Evolutionary conservation across 1,140 invertebrate species (phyloP), one percentile per base, ranked within the genome.

Genomic region (Drosophila varians): DNA sequence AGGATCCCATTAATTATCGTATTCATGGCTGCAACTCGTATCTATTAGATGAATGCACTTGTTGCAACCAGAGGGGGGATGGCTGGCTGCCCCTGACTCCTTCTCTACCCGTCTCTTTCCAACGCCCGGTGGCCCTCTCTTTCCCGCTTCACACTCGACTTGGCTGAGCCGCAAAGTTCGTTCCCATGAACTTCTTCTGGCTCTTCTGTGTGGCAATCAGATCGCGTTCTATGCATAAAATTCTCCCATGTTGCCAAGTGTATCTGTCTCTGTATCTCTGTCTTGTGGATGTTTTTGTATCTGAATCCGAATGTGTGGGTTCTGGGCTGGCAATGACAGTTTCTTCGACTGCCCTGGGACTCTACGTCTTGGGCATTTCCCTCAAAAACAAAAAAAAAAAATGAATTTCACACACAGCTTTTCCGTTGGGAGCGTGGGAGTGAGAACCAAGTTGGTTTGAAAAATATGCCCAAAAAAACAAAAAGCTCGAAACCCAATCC

Each of bases 371-470:
- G 19, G 21, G 42, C 60, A 76, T 73, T 73, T 58, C 64, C 61
- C 66, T 68, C 45, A 18, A 36, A 11, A 34, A n/a, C n/a, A 43
- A 56, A 45, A 57, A 55, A 49, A 54, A 48, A 31, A 31, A 11
- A 2, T 4, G 16, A 47, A 45, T 31, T 76, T 80, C 79, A 49
- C 78, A 78, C 75, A 78, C 75, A 77, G 78, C 78, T 82, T 78
- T 86, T 78, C 83, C 75, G n/a, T n/a, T n/a, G 6, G 25, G 79
- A 80, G 80, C 79, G 79, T 84, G 79, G 79, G 79, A 84, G 79
- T 84, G 79, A 86, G 79, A 83, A 86, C 64, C 54, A 7, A 54
- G 21, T 31, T n/a, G 28, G 4, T 21, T 11, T 9, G 12, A 25
- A 21, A n/a, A 53, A 52, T 31, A 38, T 38, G 12, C 52, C 66